phyloP scores from a whole-genome alignment of 2,888 invertebrate genomes.

The Leptothorax acervorum region DNA sequence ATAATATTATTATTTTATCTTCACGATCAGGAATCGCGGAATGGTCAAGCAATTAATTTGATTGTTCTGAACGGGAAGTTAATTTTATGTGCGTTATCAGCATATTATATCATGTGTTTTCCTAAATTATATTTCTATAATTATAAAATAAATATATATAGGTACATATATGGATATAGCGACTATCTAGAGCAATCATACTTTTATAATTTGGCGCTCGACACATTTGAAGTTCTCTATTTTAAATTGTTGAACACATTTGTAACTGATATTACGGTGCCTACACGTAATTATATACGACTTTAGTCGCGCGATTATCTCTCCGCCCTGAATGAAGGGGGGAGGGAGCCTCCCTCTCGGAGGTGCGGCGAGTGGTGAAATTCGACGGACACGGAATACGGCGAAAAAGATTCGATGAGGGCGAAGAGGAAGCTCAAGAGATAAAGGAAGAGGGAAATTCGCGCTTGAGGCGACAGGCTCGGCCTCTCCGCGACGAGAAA shows the following conservation, averaged over 20 bases:
- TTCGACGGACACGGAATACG: background rate
- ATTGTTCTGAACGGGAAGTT: background rate
- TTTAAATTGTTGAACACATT: slow-evolving; percentile 22
- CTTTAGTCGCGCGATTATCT: slow-evolving; percentile 25
- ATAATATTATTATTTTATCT: slow-evolving; percentile 21
- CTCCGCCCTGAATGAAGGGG: background rate
- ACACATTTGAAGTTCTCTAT: slow-evolving; percentile 29
- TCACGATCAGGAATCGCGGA: background rate
- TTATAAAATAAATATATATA: slow-evolving; percentile 6
- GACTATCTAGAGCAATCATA: slow-evolving; percentile 22
- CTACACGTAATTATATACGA: slow-evolving; percentile 37
- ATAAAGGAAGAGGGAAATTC: slow-evolving; percentile 31
- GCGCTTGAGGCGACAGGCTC: slow-evolving; percentile 37
- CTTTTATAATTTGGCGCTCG: slow-evolving; percentile 36
- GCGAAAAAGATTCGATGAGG: background rate
- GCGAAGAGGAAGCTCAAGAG: slow-evolving; percentile 5
- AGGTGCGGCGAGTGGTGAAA: slow-evolving; percentile 7
- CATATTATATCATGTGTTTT: background rate
- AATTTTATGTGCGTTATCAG: background rate
- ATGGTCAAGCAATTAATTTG: slow-evolving; percentile 5
- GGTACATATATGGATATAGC: background rate
- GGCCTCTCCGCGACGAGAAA: slow-evolving; percentile 8
- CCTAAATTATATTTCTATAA: slow-evolving; percentile 26
- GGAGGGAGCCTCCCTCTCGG: background rate
- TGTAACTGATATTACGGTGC: slow-evolving; percentile 47